Evolutionary conservation across 2,797 vertebrate species (phyloP).

Genomic region (Hemibagrus guttatus): DNA sequence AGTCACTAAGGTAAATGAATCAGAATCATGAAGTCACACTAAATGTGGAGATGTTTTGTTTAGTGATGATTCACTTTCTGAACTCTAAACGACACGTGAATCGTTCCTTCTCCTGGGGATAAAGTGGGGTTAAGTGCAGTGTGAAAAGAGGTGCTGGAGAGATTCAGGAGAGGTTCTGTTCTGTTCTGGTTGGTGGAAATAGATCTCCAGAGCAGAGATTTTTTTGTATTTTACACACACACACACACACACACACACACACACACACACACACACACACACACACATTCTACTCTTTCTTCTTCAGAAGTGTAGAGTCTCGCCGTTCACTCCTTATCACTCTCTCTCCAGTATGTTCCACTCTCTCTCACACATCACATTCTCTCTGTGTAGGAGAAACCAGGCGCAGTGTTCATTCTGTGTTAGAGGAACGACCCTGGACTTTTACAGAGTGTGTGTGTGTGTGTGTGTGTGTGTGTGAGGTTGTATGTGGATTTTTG

Average conservation of each 20-base stretch:
- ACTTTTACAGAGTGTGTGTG: neutral
- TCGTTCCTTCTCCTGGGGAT: too few relatives aligned
- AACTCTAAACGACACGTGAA: neutral
- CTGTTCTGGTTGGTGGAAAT: neutral
- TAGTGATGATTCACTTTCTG: neutral
- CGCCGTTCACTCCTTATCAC: neutral
- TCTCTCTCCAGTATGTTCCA: neutral
- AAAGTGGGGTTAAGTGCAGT: too few relatives aligned
- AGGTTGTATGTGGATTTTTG: too few relatives aligned
- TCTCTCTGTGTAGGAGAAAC: neutral
- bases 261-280: too few relatives aligned
- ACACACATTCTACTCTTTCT: too few relatives aligned
- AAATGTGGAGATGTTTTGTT: neutral
- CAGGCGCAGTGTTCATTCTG: neutral
- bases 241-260: too few relatives aligned
- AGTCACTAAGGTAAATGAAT: neutral
- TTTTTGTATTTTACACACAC: neutral
- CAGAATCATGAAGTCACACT: neutral
- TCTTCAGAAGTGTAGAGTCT: neutral
- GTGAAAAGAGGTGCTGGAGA: too few relatives aligned
- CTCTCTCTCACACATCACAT: neutral
- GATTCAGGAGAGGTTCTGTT: too few relatives aligned
- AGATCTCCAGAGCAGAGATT: neutral
- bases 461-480: too few relatives aligned
- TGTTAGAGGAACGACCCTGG: neutral